Conservation (phyloP, 1,140 invertebrate genomes). For the Pantala flavescens region DNA sequence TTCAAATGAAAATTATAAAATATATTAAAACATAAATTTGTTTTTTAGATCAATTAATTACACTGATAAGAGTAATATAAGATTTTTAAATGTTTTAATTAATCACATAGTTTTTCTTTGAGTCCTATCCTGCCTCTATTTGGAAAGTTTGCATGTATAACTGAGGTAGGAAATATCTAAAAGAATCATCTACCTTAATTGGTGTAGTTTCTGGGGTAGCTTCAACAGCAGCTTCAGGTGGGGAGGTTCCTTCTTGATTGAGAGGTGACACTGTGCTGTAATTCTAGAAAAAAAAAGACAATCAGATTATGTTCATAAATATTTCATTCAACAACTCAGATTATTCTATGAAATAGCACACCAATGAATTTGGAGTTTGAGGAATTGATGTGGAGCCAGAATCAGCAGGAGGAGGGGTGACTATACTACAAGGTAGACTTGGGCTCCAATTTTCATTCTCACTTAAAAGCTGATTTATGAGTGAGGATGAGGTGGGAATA, state of each 20-base stretch:
- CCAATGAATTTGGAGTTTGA: conserved; percentile 26
- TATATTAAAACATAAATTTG: too few species aligned
- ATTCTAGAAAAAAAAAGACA: conserved; percentile 20
- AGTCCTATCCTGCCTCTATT: too few species aligned
- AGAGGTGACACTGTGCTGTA: conserved; percentile 15
- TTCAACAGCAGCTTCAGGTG: conserved; percentile 72
- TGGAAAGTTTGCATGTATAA: too few species aligned
- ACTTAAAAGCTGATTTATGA: not conserved
- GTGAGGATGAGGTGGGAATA: not conserved
- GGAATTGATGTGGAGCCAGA: conserved; percentile 23
- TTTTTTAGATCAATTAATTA: too few species aligned
- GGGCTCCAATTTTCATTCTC: conserved; percentile 21
- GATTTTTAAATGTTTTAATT: too few species aligned
- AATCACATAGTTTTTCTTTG: too few species aligned
- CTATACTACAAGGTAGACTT: conserved; percentile 21
- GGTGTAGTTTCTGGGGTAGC: conserved; percentile 81
- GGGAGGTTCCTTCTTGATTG: conserved; percentile 47
- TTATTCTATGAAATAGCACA: not conserved
- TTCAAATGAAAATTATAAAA: too few species aligned
- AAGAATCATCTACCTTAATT: conserved; percentile 56
- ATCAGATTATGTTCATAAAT: not conserved
- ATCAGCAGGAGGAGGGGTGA: conserved; percentile 25
- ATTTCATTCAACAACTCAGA: too few species aligned
- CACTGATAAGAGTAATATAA: too few species aligned
- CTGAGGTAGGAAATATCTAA: too few species aligned